Base-by-base conservation (phyloP, 2,113 vertebrate species). In the Heteronetta atricapilla region DNA sequence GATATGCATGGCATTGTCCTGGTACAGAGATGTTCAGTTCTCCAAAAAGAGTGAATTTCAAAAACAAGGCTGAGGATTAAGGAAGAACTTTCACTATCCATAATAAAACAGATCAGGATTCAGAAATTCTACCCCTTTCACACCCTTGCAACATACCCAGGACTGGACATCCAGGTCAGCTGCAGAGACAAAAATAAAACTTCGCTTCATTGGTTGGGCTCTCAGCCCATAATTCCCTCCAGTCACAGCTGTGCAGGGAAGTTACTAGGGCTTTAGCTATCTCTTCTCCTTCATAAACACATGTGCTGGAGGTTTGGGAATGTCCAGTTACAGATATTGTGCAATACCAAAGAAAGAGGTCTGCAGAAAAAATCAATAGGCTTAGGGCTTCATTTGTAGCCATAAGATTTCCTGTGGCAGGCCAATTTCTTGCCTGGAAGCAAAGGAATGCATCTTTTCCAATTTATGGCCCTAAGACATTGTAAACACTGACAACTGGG, bases 91-190 rank as follows among this genome's bases (percentile, higher is more conserved):
- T 85, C 83, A 67, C 58, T 46, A 85, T 89, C 92, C 74, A 12
- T 89, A 82, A 82, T 89, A 87, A 94, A 95, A 59, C 74, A 92
- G 78, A 94, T 93, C 52, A 74, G 74, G 82, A 85, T 66, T 92
- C 95, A 95, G 96, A 96, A 97, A 96, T 96, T 91, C 95, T 93
- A 97, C 90, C 90, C 96, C 63, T 90, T 92, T 94, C 92, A 96
- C 92, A 93, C 90, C 92, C 96, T 96, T 97, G 89, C 90, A 60
- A 74, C 86, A 92, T 92, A 85, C 26, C 46, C 90, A 92, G 94
- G 86, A 93, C 92, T 97, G 94, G 94, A 95, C 93, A 97, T 96
- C 83, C 96, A 96, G 92, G 93, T 96, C 96, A 97, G 96, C 96
- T 97, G 96, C 92, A 85, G 36, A 80, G 95, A 97, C 88, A 0